Percentiles rank a stretch among this genome's conserved stretches.
phyloP scores from a whole-genome alignment of 2,888 invertebrate species.

The Xestia c-nigrum region DNA sequence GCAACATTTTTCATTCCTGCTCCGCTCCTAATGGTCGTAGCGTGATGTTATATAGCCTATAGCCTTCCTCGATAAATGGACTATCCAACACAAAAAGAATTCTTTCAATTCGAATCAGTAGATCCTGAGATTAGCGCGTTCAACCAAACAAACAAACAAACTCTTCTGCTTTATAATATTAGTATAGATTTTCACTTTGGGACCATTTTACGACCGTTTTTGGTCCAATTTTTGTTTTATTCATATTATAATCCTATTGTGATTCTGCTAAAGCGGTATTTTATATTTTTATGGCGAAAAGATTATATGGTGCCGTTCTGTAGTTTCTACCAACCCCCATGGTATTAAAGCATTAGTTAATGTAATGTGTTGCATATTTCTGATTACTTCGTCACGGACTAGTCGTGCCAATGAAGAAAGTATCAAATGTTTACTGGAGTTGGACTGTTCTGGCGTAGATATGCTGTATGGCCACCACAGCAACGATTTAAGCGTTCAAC shows the following conservation, averaged over 20 bases:
- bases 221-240: neutral
- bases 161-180: no score
- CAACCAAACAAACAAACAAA: no score
- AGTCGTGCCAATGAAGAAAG: conserved; percentile 73
- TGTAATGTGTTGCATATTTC: conserved; percentile 40
- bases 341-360: neutral
- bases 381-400: conserved; percentile 66
- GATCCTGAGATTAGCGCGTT: no score
- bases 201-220: neutral
- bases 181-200: neutral
- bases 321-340: neutral
- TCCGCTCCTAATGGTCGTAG: no score
- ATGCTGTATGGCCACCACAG: conserved; percentile 32
- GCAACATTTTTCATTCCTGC: no score
- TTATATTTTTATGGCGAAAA: neutral
- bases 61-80: no score
- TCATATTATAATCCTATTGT: neutral
- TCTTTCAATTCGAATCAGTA: no score
- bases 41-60: no score
- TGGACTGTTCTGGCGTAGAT: conserved; percentile 5
- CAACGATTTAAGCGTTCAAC: neutral
- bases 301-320: neutral
- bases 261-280: neutral
- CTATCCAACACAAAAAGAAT: no score
- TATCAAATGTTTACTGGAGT: conserved; percentile 63